These are phyloP conservation scores for Cabera pusaria DNA, from an alignment of 2,888 invertebrate genomes.

Conservation along the genomic window DNA sequence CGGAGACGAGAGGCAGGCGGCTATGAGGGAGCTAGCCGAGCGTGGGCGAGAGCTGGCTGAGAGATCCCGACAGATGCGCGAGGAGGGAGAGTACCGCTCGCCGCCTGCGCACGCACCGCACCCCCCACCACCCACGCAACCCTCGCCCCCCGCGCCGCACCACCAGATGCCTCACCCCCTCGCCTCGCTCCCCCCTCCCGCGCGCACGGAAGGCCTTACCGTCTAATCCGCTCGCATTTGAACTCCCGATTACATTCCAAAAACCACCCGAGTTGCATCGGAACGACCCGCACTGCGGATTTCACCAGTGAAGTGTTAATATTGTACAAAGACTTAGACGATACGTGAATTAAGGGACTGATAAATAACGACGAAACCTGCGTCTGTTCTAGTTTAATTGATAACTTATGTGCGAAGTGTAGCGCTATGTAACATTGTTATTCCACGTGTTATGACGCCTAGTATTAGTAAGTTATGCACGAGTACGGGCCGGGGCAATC, in stretches of 20 bases:
- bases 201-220: constrained; percentile 88
- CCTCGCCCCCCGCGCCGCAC: constrained; percentile 80
- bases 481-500: constrained; percentile 83
- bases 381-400: constrained; percentile 57
- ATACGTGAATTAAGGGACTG: constrained; percentile 55
- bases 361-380: constrained; percentile 49
- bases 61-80: constrained; percentile 76
- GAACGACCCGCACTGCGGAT: constrained; percentile 35
- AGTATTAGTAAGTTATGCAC: constrained; percentile 77
- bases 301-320: constrained; percentile 53
- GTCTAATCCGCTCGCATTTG: constrained; percentile 75
- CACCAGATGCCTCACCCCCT: constrained; percentile 77
- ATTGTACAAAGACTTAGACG: constrained; percentile 68
- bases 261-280: constrained; percentile 33
- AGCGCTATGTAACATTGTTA: constrained; percentile 75
- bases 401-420: constrained; percentile 56
- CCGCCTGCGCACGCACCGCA: constrained; percentile 67
- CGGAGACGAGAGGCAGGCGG: constrained; percentile 71
- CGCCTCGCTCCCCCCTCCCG: constrained; percentile 84
- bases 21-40: constrained; percentile 80
- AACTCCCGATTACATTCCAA: constrained; percentile 61
- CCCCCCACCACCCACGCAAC: constrained; percentile 66
- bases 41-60: constrained; percentile 80
- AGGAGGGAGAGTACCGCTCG: constrained; percentile 76
- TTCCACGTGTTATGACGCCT: constrained; percentile 75